Evolutionary conservation across 2,113 vertebrate species (phyloP).

Genomic region (Turnix velox): DNA sequence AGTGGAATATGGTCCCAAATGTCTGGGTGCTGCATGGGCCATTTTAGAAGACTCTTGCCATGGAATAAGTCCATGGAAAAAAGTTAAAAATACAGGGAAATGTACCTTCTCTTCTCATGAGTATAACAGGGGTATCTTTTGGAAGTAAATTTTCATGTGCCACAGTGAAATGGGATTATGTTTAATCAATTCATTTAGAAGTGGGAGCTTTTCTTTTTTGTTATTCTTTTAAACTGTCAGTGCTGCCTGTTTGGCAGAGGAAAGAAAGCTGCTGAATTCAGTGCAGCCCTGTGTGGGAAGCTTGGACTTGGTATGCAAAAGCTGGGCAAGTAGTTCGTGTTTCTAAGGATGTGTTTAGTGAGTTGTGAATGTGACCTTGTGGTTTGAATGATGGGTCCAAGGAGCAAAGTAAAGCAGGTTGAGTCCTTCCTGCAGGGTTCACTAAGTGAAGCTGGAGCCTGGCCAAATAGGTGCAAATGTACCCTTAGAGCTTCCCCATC

Average conservation of each 20-base stretch:
- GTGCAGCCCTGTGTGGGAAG: accelerated
- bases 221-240: neutral
- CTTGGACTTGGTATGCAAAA: neutral
- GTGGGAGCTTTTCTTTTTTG: neutral
- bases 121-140: neutral
- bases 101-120: neutral
- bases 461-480: neutral
- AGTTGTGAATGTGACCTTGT: too few relatives aligned
- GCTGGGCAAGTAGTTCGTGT: too few relatives aligned
- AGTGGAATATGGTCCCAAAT: neutral
- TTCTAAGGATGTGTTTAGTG: too few relatives aligned
- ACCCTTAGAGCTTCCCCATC: neutral
- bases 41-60: neutral
- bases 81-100: neutral
- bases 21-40: neutral
- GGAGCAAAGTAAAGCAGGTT: neutral
- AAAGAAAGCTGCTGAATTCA: neutral
- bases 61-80: neutral
- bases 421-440: neutral
- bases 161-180: neutral
- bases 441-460: neutral
- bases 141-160: neutral
- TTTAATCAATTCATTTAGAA: neutral
- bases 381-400: neutral
- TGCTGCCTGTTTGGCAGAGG: neutral